Base-by-base conservation (phyloP, 2,888 invertebrate genomes). In the Apamea sordens region DNA sequence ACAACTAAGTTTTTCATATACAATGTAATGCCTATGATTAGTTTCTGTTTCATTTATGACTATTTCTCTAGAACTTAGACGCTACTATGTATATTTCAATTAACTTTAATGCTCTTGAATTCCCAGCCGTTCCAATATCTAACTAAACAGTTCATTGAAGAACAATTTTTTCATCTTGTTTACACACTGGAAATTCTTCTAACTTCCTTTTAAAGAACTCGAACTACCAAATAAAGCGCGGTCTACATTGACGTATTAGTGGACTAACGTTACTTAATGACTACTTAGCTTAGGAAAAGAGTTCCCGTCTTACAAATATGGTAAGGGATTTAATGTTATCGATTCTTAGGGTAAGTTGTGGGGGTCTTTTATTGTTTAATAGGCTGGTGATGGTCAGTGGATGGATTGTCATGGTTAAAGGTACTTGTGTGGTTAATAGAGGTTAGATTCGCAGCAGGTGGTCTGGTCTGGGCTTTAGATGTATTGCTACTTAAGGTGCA, bases 251-350 rank as follows among this genome's bases (percentile, higher is more conserved):
- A 88, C 90, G 86, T 85, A 89, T 92, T 92, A 89, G 91, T 89
- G 50, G 28, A 73, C 79, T 93, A 94, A 93, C 93, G 93, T 91
- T 92, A 93, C 91, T 92, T 93, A 93, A 93, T 91, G 89, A 89
- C 86, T 85, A 82, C 86, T 90, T 85, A 87, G 82, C 89, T 81
- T 82, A 85, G 86, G 75, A 87, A 88, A 89, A 83, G 85, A 88
- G 83, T 89, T 90, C 85, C 79, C 79, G 56, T 83, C 83, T 47
- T 68, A 64, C 89, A 32, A 79, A 82, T 82, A 89, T 74, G 89
- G 89, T 44, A 13, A 69, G 79, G 50, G 77, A 84, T 83, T 87
- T 83, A 81, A 81, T 77, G 80, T 88, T 84, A 89, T 88, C 68
- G 84, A 80, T 77, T 77, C 70, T 75, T 70, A 68, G 73, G 28